phyloP scores from a whole-genome alignment of 1,140 invertebrate genomes.

The Triops cancriformis region DNA sequence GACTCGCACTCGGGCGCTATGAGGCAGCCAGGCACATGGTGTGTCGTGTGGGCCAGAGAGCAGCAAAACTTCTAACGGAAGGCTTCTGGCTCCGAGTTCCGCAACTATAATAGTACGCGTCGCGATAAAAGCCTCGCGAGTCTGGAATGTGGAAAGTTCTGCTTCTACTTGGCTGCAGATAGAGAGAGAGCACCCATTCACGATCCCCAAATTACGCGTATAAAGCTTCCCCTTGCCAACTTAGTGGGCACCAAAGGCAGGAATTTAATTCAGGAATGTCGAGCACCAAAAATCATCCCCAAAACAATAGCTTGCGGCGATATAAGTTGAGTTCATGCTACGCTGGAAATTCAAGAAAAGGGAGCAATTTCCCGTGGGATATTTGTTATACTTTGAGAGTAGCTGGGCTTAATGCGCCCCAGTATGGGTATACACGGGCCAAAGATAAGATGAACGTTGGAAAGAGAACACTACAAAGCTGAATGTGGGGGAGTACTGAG shows the following conservation, averaged over 20 bases:
- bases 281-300: neutral
- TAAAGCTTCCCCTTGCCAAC: neutral
- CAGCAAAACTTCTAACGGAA: neutral
- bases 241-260: neutral
- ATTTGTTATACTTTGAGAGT: too few relatives aligned
- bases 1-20: neutral
- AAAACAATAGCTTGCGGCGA: neutral
- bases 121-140: neutral
- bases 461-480: neutral
- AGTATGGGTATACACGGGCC: neutral
- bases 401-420: too few relatives aligned
- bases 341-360: too few relatives aligned
- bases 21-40: neutral
- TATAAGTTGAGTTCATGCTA: neutral
- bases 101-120: neutral
- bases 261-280: neutral
- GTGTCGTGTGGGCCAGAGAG: neutral
- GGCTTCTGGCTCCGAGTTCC: neutral
- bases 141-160: neutral
- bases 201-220: neutral
- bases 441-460: neutral
- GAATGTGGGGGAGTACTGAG: neutral
- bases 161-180: neutral
- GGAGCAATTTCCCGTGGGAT: too few relatives aligned
- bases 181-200: neutral